Conservation (phyloP, 2,888 invertebrate genomes). For the Parnassius glacialis region DNA sequence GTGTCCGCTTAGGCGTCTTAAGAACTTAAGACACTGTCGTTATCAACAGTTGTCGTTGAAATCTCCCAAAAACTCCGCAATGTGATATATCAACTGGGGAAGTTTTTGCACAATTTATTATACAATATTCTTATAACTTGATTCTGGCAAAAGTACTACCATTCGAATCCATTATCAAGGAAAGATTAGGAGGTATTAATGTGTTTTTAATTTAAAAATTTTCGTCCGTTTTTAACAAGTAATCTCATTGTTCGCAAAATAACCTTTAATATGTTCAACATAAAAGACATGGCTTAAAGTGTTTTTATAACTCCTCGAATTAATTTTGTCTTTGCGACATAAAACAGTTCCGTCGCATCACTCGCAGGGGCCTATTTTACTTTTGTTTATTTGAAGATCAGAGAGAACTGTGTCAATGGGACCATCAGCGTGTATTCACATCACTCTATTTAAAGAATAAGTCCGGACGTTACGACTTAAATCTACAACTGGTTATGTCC, state of each 20-base stretch:
- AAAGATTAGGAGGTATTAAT: background rate
- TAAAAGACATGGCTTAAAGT: too few species aligned
- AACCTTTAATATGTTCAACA: background rate
- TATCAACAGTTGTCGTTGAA: too few species aligned
- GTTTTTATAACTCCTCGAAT: background rate
- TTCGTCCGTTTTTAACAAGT: background rate
- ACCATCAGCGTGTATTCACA: constrained; percentile 17
- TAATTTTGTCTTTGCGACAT: background rate
- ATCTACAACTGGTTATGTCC: background rate
- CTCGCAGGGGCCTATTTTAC: constrained; percentile 6
- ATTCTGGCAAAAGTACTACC: too few species aligned
- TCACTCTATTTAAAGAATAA: constrained; percentile 27
- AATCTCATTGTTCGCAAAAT: background rate
- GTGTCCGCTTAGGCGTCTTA: too few species aligned
- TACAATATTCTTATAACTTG: too few species aligned
- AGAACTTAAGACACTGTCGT: too few species aligned
- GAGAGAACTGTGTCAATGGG: constrained; percentile 22
- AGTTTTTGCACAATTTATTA: too few species aligned
- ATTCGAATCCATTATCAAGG: background rate
- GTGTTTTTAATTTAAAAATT: background rate
- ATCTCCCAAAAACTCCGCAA: too few species aligned
- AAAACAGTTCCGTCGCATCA: constrained; percentile 7
- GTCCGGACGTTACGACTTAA: constrained; percentile 1
- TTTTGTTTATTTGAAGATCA: constrained; percentile 24
- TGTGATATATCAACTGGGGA: too few species aligned